Evolutionary conservation across 2,113 vertebrate genomes (phyloP).

Genomic region (Zapornia atra): DNA sequence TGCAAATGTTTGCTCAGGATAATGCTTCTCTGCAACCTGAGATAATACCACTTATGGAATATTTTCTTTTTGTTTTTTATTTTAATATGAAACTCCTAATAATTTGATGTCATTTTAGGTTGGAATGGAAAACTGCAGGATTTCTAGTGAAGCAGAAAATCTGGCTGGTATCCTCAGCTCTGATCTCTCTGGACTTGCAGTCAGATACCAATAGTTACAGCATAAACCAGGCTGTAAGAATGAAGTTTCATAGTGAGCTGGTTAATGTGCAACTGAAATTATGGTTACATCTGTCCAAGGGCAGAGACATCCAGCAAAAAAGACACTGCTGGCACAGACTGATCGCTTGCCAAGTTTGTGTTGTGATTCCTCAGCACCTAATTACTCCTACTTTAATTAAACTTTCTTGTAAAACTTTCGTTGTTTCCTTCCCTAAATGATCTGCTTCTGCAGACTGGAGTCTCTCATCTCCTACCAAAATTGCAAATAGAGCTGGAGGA

Average conservation of each 20-base stretch:
- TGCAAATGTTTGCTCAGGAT: not conserved
- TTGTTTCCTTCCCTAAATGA: conserved; percentile 36
- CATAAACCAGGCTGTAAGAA: not conserved
- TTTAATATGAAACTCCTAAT: not conserved
- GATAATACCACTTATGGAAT: not conserved
- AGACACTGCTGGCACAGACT: conserved; percentile 34
- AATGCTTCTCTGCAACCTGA: not conserved
- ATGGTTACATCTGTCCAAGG: conserved; percentile 34
- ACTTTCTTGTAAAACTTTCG: conserved; percentile 29
- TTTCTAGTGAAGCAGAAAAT: conserved; percentile 21
- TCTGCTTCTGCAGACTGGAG: conserved; percentile 27
- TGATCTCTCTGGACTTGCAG: not conserved
- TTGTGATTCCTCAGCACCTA: conserved; percentile 49
- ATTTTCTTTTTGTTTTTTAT: not conserved
- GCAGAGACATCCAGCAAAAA: conserved; percentile 29
- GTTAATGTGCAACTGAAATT: conserved; percentile 68
- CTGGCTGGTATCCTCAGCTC: not conserved
- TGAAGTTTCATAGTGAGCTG: not conserved
- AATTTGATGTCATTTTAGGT: not conserved
- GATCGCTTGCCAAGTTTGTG: conserved; percentile 7
- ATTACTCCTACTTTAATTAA: conserved; percentile 60
- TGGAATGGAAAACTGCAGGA: not conserved
- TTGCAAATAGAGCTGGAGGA: not conserved
- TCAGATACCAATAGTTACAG: not conserved
- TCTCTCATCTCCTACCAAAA: conserved; percentile 35